phyloP scores from a whole-genome alignment of 2,113 vertebrate species.

The Heptranchias perlo region DNA sequence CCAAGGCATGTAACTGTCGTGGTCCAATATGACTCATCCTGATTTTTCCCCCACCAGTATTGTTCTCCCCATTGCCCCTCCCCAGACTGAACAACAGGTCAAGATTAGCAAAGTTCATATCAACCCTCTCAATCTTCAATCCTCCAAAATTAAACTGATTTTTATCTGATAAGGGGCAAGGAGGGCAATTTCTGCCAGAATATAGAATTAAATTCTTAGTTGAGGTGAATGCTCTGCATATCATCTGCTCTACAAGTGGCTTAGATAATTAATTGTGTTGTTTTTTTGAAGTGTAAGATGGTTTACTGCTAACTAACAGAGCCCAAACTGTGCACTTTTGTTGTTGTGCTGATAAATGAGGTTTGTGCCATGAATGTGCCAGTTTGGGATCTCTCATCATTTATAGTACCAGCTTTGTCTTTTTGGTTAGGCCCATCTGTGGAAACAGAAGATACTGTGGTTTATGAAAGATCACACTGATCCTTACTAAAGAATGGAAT shows the following conservation, averaged over 20 bases:
- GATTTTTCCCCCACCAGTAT: background rate
- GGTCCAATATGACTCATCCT: background rate
- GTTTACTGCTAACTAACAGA: background rate
- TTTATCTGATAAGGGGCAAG: background rate
- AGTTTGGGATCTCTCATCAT: constrained; percentile 50
- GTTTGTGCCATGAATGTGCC: constrained; percentile 45
- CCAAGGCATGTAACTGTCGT: background rate
- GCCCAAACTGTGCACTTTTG: constrained; percentile 55
- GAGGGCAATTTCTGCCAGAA: background rate
- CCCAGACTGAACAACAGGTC: background rate
- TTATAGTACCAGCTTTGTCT: constrained; percentile 36
- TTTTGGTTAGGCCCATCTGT: no score
- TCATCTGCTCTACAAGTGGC: background rate
- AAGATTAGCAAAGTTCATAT: background rate
- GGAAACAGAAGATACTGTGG: background rate
- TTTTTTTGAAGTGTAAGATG: background rate
- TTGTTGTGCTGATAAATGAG: constrained; percentile 63
- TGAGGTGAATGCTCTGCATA: background rate
- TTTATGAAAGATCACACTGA: background rate
- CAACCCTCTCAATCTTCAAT: background rate
- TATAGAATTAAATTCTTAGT: background rate
- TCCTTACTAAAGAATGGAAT: background rate
- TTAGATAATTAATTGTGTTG: background rate
- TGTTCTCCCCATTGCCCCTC: background rate
- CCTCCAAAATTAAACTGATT: background rate